Base-by-base conservation (phyloP, 1,140 invertebrate genomes). In the Wiebesia pumilae region DNA sequence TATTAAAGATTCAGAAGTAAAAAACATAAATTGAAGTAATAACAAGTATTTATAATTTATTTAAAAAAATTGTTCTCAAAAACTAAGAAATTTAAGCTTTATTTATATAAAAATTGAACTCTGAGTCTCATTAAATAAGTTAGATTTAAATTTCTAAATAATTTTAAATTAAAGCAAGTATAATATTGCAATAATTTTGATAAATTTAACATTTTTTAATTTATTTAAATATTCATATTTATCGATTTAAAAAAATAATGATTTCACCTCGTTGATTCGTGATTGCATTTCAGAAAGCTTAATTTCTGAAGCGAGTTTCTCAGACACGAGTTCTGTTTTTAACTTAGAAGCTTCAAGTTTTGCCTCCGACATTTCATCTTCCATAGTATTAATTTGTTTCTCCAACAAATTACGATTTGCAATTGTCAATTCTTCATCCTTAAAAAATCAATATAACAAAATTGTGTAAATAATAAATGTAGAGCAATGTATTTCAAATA, bases 271-370 rank as follows among this genome's bases (percentile, higher is more conserved):
- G 92, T 99, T 99, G 12, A 99, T 95, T 91, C 96, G 96, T 0
- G 98, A 98, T 89, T 97, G 97, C 94, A 98, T 95, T 93, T 99
- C 97, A 0, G 97, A 96, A 30, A 97, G 94, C 91, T 97, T 97
- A 3, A 99, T 96, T 93, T 99, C 97, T 93, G 96, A 97, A 3
- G 96, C 95, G 16, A 98, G 97, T 87, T 97, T 96, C 92, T 99
- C 97, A 16, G 97, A 98, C 4, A 98, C 96, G 4, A 98, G 94
- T 93, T 98, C 97, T 4, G 98, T 98, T 91, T 98, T 97, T 9
- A 98, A 94, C 90, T 97, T 97, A 12, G 97, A 97, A 81, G 96
- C 94, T 89, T 98, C 97, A 21, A 98, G 91, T 86, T 96, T 95
- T 0, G 97, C 95, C 91, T 98, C 97, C 33, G 97, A 97, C 40